Conservation (phyloP, 2,113 vertebrate species). For the Ranitomeya variabilis region DNA sequence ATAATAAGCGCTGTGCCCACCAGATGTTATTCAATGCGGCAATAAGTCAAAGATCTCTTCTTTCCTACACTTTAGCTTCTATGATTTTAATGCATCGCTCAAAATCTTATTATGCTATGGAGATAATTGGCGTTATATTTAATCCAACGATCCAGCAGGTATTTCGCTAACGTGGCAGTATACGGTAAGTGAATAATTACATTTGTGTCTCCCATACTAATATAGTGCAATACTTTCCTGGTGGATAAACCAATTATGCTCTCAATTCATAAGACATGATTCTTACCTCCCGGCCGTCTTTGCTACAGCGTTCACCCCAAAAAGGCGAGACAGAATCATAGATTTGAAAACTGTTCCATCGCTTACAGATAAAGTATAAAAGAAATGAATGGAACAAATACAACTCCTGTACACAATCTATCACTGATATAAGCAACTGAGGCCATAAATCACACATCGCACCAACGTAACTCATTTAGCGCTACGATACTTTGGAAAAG, state of each 20-base stretch:
- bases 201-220: slow-evolving; percentile 3
- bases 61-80: not conserved
- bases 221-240: not conserved
- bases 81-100: not conserved
- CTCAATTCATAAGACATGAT: not conserved
- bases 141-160: not conserved
- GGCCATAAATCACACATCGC: not conserved
- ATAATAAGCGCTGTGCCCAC: not conserved
- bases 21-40: not conserved
- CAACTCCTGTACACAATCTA: not conserved
- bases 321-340: not conserved
- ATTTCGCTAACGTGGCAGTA: not conserved
- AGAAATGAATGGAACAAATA: not conserved
- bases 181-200: slow-evolving; percentile 1
- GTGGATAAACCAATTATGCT: not conserved
- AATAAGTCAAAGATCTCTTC: not conserved
- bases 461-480: not conserved
- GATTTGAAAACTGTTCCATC: not conserved
- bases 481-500: not conserved
- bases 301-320: not conserved
- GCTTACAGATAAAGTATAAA: not conserved
- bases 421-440: not conserved
- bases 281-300: not conserved
- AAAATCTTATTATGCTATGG: not conserved
- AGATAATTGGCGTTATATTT: not conserved